A percentile compares a stretch with the other conserved stretches of the same genome.
phyloP scores from a whole-genome alignment of 2,113 vertebrate species.

The Zeus faber region DNA sequence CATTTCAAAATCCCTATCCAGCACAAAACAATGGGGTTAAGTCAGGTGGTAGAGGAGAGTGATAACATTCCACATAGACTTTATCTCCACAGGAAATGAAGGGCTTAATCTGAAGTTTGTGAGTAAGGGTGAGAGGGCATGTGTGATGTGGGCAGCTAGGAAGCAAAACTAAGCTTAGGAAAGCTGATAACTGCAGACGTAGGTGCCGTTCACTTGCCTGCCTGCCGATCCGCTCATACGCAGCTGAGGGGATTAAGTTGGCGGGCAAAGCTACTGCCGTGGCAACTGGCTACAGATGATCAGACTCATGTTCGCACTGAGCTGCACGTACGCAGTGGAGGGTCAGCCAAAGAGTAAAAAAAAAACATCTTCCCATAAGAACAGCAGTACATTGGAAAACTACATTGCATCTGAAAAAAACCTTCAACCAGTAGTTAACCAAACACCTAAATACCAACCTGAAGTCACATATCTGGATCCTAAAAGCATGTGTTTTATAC shows the following conservation, averaged over 20 bases:
- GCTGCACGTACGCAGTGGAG: slow-evolving; percentile 59
- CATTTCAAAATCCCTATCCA: neutral
- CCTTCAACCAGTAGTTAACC: neutral
- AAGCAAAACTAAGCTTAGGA: slow-evolving; percentile 11
- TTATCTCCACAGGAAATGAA: slow-evolving; percentile 8
- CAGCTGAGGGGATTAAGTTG: slow-evolving; percentile 58
- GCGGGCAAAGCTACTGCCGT: slow-evolving; percentile 48
- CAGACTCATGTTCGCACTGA: slow-evolving; percentile 38
- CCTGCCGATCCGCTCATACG: slow-evolving; percentile 31
- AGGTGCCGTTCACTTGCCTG: slow-evolving; percentile 43
- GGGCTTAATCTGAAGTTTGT: neutral
- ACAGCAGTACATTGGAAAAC: slow-evolving; percentile 38
- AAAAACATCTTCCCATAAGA: slow-evolving; percentile 46
- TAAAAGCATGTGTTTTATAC: too few relatives aligned
- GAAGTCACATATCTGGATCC: too few relatives aligned
- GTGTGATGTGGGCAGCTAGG: slow-evolving; percentile 17
- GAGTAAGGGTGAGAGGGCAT: neutral
- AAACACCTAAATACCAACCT: neutral
- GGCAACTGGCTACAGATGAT: slow-evolving; percentile 50
- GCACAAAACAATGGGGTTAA: neutral
- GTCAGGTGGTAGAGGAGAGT: neutral
- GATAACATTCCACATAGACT: slow-evolving; percentile 9
- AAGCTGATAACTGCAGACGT: slow-evolving; percentile 38
- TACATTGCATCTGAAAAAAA: neutral
- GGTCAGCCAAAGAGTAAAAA: slow-evolving; percentile 54